Base-by-base conservation (phyloP, 2,888 invertebrate genomes). In the Lottia gigantea region DNA sequence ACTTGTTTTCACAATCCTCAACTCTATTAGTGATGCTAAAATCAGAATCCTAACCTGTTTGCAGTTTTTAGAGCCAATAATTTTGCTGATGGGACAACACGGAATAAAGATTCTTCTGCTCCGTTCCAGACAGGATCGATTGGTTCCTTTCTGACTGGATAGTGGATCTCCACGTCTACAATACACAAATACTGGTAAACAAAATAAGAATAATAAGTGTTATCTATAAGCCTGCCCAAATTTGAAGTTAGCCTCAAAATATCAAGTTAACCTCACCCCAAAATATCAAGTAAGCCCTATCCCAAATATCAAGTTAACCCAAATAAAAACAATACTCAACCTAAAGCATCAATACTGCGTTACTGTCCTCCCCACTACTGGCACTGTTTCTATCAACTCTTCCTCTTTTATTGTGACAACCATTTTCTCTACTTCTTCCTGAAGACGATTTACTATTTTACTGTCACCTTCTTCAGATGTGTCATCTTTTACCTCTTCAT, bases 21-120 rank as follows among this genome's bases (percentile, higher is more conserved):
- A 40, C 11, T 1, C 40, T 8, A 40, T 8, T 8, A 40, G 11
- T 40, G 40, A 40, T 40, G 40, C 8, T 40, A 40, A 40, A 40
- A 40, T 40, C 40, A 40, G 40, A 8, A 40, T 4, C 40, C 40
- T 8, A 8, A 76, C 76, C 74, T 78, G 74, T 64, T 66, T 94
- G 87, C 98, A 98, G 16, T 95, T 95, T 91, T 98, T 98, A 66
- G 95, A 95, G 68, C 95, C 92, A 92, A 98, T 94, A 74, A 95
- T 92, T 88, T 95, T 95, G 0, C 98, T 95, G 76, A 98, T 94
- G 66, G 95, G 49, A 98, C 90, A 7, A 94, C 94, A 67, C 97
- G 91, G 89, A 97, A 97, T 76, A 98, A 89, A 19, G 97, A 96
- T 90, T 96, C 95, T 89, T 98, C 98, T 0, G 97, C 95, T 47